phyloP scores from a whole-genome alignment of 2,888 invertebrate species.

The Morinoia aosen region DNA sequence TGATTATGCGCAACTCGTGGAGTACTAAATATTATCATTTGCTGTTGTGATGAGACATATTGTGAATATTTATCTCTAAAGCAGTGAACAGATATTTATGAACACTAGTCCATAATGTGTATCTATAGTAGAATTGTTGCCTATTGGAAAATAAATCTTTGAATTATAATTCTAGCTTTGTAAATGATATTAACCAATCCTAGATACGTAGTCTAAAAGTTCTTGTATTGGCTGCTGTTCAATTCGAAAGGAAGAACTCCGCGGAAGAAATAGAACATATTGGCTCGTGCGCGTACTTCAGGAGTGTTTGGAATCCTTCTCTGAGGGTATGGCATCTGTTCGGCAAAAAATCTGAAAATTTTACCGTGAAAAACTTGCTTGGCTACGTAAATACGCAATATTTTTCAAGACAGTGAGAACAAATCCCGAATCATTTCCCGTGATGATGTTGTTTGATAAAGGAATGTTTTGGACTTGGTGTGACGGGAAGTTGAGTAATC shows the following conservation, averaged over 20 bases:
- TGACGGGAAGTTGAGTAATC: too few relatives aligned
- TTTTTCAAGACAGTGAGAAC: too few relatives aligned
- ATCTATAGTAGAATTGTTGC: neutral
- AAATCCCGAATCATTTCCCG: too few relatives aligned
- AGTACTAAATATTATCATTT: neutral
- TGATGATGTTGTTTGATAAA: too few relatives aligned
- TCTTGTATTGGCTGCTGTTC: neutral
- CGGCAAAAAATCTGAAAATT: too few relatives aligned
- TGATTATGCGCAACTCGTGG: neutral
- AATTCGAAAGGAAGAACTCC: neutral
- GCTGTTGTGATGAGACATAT: neutral
- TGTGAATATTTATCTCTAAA: neutral
- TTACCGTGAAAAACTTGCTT: too few relatives aligned
- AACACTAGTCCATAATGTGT: neutral
- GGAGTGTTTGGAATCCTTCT: neutral
- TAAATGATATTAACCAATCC: neutral
- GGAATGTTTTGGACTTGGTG: too few relatives aligned
- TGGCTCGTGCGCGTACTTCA: neutral
- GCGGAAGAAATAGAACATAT: neutral
- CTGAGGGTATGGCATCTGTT: too few relatives aligned
- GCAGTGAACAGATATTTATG: neutral
- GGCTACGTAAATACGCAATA: too few relatives aligned
- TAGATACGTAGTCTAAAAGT: neutral
- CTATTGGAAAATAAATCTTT: slow-evolving; percentile 5
- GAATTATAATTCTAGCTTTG: neutral